phyloP scores from a whole-genome alignment of 2,888 invertebrate species.

The Scaptomyza cyrtandrae region DNA sequence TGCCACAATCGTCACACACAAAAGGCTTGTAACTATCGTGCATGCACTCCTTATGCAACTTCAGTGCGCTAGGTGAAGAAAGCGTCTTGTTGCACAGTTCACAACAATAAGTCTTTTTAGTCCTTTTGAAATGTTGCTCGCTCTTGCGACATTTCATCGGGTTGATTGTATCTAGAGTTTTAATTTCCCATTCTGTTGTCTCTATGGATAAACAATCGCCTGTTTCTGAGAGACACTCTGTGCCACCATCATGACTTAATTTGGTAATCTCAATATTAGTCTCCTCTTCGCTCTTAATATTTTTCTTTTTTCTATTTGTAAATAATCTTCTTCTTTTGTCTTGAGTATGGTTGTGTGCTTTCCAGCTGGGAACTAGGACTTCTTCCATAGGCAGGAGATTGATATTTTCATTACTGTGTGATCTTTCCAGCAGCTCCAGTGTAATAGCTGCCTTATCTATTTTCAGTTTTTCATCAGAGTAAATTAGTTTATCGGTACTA shows the following conservation, averaged over 20 bases:
- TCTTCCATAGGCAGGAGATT: slow-evolving; percentile 35
- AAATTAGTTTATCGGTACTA: no score
- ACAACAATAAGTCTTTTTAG: slow-evolving; percentile 40
- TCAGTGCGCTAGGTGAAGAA: slow-evolving; percentile 48
- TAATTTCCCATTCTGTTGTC: no score
- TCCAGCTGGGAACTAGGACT: slow-evolving; percentile 16
- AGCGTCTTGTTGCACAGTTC: slow-evolving; percentile 58
- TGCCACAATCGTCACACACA: slow-evolving; percentile 85
- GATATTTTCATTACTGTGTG: not conserved
- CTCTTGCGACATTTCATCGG: no score
- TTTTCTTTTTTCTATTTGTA: not conserved
- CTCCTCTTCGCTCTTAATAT: not conserved
- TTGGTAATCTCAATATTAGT: not conserved
- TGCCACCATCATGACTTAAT: not conserved
- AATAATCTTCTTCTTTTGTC: not conserved
- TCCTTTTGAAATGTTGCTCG: not conserved
- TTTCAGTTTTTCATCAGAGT: no score
- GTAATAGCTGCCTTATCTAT: not conserved
- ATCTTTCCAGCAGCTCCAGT: not conserved
- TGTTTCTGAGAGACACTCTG: not conserved
- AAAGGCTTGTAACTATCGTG: slow-evolving; percentile 84
- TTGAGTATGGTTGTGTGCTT: not conserved
- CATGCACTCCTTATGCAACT: slow-evolving; percentile 74
- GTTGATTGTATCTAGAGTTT: no score
- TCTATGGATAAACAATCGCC: no score